Evolutionary conservation across 2,888 invertebrate species (phyloP), one percentile per base, ranked within the genome.

Genomic region (Phyllotreta striolata): DNA sequence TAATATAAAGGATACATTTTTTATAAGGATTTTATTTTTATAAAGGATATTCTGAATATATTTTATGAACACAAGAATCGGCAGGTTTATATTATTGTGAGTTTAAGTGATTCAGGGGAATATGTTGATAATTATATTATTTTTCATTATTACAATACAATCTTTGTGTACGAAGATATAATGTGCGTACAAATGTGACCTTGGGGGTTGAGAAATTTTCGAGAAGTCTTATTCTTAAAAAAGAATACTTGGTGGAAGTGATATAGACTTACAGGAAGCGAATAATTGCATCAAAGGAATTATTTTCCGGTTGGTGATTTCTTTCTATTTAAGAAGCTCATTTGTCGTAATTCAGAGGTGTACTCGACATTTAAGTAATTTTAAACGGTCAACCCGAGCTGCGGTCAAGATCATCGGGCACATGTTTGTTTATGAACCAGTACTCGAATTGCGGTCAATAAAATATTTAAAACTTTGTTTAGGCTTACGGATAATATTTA

Each of bases 231-330:
- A 44, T 55, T 57, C 49, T 55, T 52, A 51, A 56, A 37, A 56
- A 55, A 62, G 55, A 62, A 65, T 61, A 63, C 68, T 62, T 65
- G 24, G 67, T 71, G 72, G 71, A 72, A 67, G 71, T 72, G 65
- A 65, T 65, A 63, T 71, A 71, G 72, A 74, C 75, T 71, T 70
- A 68, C 77, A 67, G 79, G 79, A 79, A 79, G 76, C 74, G 73
- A 72, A 75, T 79, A 78, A 79, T 79, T 79, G 78, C 77, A 70
- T 70, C 69, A 70, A 70, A 70, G 70, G 76, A 77, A 78, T 79
- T 78, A 78, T 79, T 78, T 79, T 78, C 78, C 79, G 78, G 78
- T 77, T 71, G 74, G 76, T 78, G 78, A 76, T 79, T 79, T 78
- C 78, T 76, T 77, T 72, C 72, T 69, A 70, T 63, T 59, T 57